Evolutionary conservation across 2,888 invertebrate species (phyloP), one percentile per base, ranked within the genome.

Genomic region (Heliconius hortense): DNA sequence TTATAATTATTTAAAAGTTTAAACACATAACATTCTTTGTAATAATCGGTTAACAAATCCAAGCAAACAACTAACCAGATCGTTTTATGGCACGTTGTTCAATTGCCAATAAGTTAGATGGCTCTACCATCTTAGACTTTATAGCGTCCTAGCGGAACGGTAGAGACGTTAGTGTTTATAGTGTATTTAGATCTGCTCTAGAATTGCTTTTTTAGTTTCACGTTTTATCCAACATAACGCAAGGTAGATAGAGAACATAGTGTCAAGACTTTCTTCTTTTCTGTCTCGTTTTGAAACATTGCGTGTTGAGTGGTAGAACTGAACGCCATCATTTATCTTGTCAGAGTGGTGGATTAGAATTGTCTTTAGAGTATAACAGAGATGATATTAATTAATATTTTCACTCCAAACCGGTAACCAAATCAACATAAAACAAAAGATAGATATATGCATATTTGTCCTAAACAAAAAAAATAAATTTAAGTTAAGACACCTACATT

Each of bases 41-140:
- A 21, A 53, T 48, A 68, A 53, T 53, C 53, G 53, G 53, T 53
- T 31, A 53, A 67, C 43, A 39, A 43, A 53, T 48, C 24, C 26
- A 48, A 48, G 60, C 35, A 60, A 60, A 21, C 10, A 28, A 31
- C 56, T 56, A 56, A 13, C 24, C 26, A 26, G 31, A 28, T 13
- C 26, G 28, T 43, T 71, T 71, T 62, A 71, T 43, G 18, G 39
- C 39, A 43, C 39, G 35, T 71, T 21, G 35, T 71, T 62, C 62
- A 39, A 64, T 62, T 64, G 64, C 70, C 74, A 75, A 75, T 71
- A 70, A 70, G 69, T 59, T 64, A 70, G 70, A 75, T 75, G 74
- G 64, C 31, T 56, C 48, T 48, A 21, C 18, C 24, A 39, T 63
- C 53, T 56, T 35, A 21, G 70, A n/a, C 64, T 75, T 75, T 75